phyloP scores from a whole-genome alignment of 2,888 invertebrate species.

The Drosophila birchii region DNA sequence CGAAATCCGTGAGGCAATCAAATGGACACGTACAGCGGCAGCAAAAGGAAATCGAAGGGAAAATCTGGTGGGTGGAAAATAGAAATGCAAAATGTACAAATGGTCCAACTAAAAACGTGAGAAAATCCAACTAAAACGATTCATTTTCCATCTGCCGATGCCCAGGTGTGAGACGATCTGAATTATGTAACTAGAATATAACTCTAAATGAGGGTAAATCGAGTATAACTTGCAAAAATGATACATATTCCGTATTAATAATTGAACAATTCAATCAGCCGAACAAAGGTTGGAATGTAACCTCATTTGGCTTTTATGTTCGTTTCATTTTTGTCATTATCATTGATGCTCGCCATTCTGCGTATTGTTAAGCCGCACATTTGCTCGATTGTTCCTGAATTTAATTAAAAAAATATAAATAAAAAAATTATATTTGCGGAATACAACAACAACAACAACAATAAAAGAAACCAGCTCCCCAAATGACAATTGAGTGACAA shows the following conservation, averaged over 20 bases:
- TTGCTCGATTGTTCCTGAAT: conserved; percentile 66
- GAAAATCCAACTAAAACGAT: conserved; percentile 51
- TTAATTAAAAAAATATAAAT: conserved; percentile 71
- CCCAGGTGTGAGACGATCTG: conserved; percentile 54
- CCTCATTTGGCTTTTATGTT: conserved; percentile 55
- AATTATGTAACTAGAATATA: conserved; percentile 26
- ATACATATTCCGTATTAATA: conserved; percentile 37
- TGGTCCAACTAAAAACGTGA: conserved; percentile 60
- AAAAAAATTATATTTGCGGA: conserved; percentile 40
- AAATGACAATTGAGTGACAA: conserved; percentile 67
- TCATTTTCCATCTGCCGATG: conserved; percentile 17
- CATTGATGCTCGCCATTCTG: conserved; percentile 50
- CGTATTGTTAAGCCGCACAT: conserved; percentile 69
- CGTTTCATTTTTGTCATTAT: conserved; percentile 52
- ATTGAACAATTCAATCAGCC: conserved; percentile 61
- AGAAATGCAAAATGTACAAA: conserved; percentile 61
- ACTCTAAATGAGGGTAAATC: conserved; percentile 13
- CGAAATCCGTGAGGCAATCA: conserved; percentile 76
- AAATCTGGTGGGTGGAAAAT: conserved; percentile 42
- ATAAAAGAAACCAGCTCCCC: conserved; percentile 44
- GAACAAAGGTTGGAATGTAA: conserved; percentile 54
- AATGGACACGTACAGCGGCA: conserved; percentile 70
- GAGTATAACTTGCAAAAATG: conserved; percentile 33
- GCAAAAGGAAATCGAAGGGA: conserved; percentile 42
- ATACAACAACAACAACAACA: conserved; percentile 34